Percentiles rank a stretch among this genome's conserved stretches.
Evolutionary conservation across 2,888 invertebrate genomes (phyloP).

Genomic region (Lithophane semibrunnea): DNA sequence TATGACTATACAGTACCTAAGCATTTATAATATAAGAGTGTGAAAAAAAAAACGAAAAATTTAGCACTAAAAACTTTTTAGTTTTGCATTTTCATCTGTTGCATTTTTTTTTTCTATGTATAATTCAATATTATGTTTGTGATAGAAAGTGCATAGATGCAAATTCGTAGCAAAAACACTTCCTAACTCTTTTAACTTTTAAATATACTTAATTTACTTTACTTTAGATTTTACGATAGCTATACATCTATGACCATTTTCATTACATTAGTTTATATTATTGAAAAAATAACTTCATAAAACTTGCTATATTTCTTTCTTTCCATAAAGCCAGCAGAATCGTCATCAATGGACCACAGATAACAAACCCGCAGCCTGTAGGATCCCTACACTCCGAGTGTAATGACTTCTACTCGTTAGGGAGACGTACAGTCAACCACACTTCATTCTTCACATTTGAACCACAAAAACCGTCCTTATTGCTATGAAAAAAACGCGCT

Average conservation of each 20-base stretch:
- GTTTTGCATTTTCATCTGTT: background rate
- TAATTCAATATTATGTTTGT: background rate
- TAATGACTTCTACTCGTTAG: conserved; percentile 62
- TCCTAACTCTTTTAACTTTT: conserved; percentile 12
- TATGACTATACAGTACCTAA: no score
- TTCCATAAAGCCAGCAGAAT: conserved; percentile 11
- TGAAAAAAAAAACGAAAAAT: no score
- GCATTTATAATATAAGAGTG: no score
- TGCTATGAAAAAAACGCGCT: background rate
- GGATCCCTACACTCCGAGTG: conserved; percentile 45
- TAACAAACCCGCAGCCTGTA: conserved; percentile 49
- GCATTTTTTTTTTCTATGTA: background rate
- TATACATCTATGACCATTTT: no score
- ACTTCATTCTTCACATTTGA: background rate
- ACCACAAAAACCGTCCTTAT: conserved; percentile 12
- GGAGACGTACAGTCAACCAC: conserved; percentile 37
- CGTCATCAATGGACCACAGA: conserved; percentile 45
- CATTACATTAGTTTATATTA: background rate
- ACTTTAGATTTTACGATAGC: no score
- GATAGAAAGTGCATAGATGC: conserved; percentile 24
- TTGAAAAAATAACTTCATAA: background rate
- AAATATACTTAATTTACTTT: background rate
- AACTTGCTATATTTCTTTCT: background rate
- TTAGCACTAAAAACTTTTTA: background rate
- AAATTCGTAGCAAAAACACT: background rate